Evolutionary conservation across 2,797 vertebrate species (phyloP).

Genomic region (Aphelocoma californica): DNA sequence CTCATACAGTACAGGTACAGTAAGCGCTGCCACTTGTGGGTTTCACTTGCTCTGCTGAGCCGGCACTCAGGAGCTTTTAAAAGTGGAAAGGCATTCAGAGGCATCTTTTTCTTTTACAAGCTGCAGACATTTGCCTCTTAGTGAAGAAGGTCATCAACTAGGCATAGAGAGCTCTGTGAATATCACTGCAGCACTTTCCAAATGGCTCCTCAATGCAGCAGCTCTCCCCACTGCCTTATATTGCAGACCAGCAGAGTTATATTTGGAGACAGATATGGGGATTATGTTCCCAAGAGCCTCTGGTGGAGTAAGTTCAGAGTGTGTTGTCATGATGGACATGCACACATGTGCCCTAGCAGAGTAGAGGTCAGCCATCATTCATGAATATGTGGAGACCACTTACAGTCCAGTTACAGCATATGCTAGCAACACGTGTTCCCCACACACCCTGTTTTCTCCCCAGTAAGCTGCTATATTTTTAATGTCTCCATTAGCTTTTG

Average conservation of each 20-base stretch:
- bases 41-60: slow-evolving; percentile 20
- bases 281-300: slow-evolving; percentile 79
- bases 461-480: slow-evolving; percentile 10
- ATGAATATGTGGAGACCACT: slow-evolving; percentile 14
- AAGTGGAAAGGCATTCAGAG: slow-evolving; percentile 54
- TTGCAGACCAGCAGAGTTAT: slow-evolving; percentile 73
- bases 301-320: slow-evolving; percentile 66
- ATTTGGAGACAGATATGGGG: slow-evolving; percentile 79
- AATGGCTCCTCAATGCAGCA: slow-evolving; percentile 29
- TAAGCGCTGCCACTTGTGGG: not conserved
- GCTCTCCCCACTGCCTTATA: slow-evolving; percentile 44
- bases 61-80: slow-evolving; percentile 29
- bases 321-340: slow-evolving; percentile 76
- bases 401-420: not conserved
- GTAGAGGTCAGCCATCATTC: slow-evolving; percentile 38
- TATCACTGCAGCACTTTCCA: slow-evolving; percentile 36
- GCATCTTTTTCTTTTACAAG: slow-evolving; percentile 69
- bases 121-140: slow-evolving; percentile 67
- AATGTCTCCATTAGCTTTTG: slow-evolving; percentile 26
- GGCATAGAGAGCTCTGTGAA: slow-evolving; percentile 33
- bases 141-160: slow-evolving; percentile 65
- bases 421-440: not conserved
- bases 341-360: slow-evolving; percentile 71
- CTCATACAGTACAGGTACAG: slow-evolving; percentile 20
- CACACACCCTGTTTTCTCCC: not conserved